These are phyloP conservation scores for Platycheirus albimanus DNA, from an alignment of 2,888 invertebrate genomes.

Conservation along the genomic window DNA sequence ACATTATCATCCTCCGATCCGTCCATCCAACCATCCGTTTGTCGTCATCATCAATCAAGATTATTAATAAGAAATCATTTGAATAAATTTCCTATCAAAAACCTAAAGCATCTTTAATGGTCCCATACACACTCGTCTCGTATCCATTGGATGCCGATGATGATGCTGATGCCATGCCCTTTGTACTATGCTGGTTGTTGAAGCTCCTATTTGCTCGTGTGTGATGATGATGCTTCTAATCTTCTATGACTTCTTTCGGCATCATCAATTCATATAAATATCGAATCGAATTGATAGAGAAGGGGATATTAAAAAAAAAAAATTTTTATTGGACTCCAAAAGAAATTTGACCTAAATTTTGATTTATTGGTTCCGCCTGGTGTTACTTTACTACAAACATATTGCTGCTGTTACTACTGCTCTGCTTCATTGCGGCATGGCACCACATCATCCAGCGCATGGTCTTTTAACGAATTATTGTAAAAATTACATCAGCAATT, in stretches of 20 bases:
- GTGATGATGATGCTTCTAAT: slow-evolving; percentile 38
- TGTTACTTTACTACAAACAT: too few relatives aligned
- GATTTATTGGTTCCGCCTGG: slow-evolving; percentile 62
- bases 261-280: slow-evolving; percentile 31
- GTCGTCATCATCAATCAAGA: slow-evolving; percentile 57
- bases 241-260: slow-evolving; percentile 34
- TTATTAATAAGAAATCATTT: slow-evolving; percentile 52
- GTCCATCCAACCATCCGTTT: slow-evolving; percentile 19
- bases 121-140: too few relatives aligned
- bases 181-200: slow-evolving; percentile 11
- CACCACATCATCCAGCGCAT: too few relatives aligned
- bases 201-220: slow-evolving; percentile 28
- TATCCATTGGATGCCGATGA: too few relatives aligned
- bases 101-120: slow-evolving; percentile 23
- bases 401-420: not conserved
- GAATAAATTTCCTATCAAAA: slow-evolving; percentile 44
- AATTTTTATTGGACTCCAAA: slow-evolving; percentile 28
- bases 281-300: not conserved
- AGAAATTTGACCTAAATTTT: slow-evolving; percentile 72
- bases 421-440: too few relatives aligned
- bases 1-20: too few relatives aligned
- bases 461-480: slow-evolving; percentile 5
- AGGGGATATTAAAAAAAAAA: not conserved
- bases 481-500: slow-evolving; percentile 41
- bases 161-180: slow-evolving; percentile 22